Conservation (phyloP, 2,888 invertebrate genomes). For the Glyphotaelius pellucidus region DNA sequence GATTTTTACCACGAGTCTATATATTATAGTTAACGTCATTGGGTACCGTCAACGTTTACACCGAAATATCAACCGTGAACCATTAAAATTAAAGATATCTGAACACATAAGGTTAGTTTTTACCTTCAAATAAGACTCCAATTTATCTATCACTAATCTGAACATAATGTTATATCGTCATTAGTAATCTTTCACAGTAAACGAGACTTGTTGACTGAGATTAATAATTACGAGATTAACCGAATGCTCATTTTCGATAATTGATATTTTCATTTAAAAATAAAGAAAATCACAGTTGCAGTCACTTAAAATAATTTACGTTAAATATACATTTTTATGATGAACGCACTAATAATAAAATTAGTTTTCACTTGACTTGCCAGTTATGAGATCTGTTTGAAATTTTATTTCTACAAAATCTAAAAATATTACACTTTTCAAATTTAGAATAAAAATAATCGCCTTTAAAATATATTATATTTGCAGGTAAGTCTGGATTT, state of each 20-base stretch:
- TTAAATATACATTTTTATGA: too few species aligned
- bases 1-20: too few species aligned
- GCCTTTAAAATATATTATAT: too few species aligned
- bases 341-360: too few species aligned
- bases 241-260: background rate
- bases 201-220: background rate
- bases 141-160: background rate
- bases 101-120: background rate
- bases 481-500: too few species aligned
- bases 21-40: too few species aligned
- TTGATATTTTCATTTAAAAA: background rate
- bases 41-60: background rate
- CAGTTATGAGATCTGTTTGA: too few species aligned
- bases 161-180: background rate
- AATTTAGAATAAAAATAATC: too few species aligned
- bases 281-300: background rate
- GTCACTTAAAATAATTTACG: too few species aligned
- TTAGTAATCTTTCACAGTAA: background rate
- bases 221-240: background rate
- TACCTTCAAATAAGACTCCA: background rate
- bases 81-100: background rate
- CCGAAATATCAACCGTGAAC: background rate
- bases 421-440: too few species aligned
- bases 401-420: too few species aligned
- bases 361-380: too few species aligned